phyloP scores from a whole-genome alignment of 2,888 invertebrate genomes.

The Cryptophagus acutangulus region DNA sequence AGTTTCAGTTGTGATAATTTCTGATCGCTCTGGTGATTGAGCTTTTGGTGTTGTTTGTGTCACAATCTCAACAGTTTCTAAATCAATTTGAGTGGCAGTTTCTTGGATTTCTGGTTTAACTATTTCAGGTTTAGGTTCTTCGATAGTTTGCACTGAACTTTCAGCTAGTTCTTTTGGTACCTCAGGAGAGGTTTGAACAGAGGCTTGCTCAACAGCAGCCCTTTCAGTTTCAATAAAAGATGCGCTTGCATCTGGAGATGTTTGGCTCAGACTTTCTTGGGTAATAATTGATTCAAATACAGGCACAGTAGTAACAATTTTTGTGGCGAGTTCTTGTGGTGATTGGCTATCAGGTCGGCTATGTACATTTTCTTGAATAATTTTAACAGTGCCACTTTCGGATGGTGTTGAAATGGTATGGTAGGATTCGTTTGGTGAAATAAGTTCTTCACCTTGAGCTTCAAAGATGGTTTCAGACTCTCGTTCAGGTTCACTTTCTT shows the following conservation, averaged over 20 bases:
- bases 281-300: conserved; percentile 56
- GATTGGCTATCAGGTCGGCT: conserved; percentile 55
- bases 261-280: conserved; percentile 56
- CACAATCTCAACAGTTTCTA: conserved; percentile 32
- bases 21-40: conserved; percentile 29
- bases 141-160: conserved; percentile 56
- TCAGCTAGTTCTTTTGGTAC: conserved; percentile 47
- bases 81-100: conserved; percentile 50
- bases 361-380: conserved; percentile 60
- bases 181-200: conserved; percentile 55
- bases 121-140: conserved; percentile 28
- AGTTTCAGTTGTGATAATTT: conserved; percentile 40
- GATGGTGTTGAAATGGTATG: conserved; percentile 57
- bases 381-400: conserved; percentile 58
- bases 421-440: conserved; percentile 56
- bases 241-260: conserved; percentile 48
- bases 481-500: conserved; percentile 42
- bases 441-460: conserved; percentile 50
- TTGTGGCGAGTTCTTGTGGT: conserved; percentile 49
- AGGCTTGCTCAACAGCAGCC: conserved; percentile 36
- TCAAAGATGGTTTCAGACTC: conserved; percentile 39
- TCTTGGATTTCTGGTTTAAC: conserved; percentile 47
- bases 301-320: conserved; percentile 53
- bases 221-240: conserved; percentile 43
- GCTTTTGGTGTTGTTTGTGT: conserved; percentile 50